Base-by-base conservation (phyloP, 2,797 vertebrate genomes). In the Acanthopagrus latus region DNA sequence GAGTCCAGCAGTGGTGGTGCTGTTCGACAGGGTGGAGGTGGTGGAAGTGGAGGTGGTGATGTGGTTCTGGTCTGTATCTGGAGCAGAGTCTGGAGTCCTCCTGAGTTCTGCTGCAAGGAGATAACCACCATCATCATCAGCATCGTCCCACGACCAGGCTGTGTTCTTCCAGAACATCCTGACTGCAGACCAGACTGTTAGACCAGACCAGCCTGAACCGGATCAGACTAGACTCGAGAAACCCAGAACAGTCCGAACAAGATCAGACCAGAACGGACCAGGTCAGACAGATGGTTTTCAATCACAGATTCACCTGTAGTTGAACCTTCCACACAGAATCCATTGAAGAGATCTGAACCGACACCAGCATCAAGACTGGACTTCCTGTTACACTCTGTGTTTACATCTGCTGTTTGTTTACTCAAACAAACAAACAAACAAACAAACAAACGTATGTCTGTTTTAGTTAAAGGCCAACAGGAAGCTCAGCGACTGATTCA, bases 141-240 rank as follows among this genome's bases (percentile, higher is more conserved):
- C 33, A 38, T 87, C 71, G 0, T 76, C 70, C 91, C 89, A 93
- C 0, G 81, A 89, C 92, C 90, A 92, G 0, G 78, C 80, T 0
- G 60, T 58, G 62, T 75, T 89, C 67, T 86, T 92, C 92, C 92
- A 93, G 83, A 93, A 93, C 92, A 93, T 93, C 59, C 52, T 54
- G 1, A 20, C 54, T 44, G 51, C 72, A 33, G 63, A n/a, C n/a
- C 23, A 23, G 16, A 63, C 3, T n/a, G n/a, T 71, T 27, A 21
- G 76, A 60, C 44, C 23, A 23, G 16, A 63, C 3, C 6, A 7
- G 29, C 7, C 29, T 7, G 29, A 33, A 29, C 29, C 29, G 29
- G 29, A 29, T 29, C 29, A 21, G 76, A 60, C 46, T 23, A 23
- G 18, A 27, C 3, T 29, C 29, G 29, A 29, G 29, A 29, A 5